Conservation (phyloP, 2,113 vertebrate genomes). For the Heptranchias perlo region DNA sequence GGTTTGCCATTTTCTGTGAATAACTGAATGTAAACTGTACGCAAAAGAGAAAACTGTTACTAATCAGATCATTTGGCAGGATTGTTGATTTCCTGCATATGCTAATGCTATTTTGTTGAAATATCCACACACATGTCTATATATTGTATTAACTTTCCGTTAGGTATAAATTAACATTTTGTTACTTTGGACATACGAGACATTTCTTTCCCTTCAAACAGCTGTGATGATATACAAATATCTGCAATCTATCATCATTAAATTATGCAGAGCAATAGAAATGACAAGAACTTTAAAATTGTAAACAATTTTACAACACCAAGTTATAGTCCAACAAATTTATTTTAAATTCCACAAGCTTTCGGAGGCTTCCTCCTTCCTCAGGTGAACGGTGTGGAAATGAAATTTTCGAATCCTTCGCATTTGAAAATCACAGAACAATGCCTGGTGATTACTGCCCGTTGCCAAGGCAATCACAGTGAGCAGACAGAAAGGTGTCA, state of each 20-base stretch:
- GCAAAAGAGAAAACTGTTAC: neutral
- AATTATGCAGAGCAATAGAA: neutral
- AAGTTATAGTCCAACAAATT: too few relatives aligned
- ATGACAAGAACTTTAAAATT: neutral
- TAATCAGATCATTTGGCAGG: neutral
- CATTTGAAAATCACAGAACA: too few relatives aligned
- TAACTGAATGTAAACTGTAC: neutral
- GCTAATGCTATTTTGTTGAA: neutral
- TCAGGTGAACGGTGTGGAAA: too few relatives aligned
- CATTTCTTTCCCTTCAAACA: neutral
- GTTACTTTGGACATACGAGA: neutral
- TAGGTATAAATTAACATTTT: neutral
- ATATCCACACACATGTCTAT: neutral
- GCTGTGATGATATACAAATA: neutral
- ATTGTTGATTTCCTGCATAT: neutral
- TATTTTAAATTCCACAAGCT: too few relatives aligned
- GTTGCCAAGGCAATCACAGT: too few relatives aligned
- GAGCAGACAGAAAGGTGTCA: too few relatives aligned
- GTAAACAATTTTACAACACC: too few relatives aligned
- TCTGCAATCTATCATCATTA: neutral
- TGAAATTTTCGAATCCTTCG: too few relatives aligned
- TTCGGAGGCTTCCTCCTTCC: too few relatives aligned
- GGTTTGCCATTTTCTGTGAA: neutral
- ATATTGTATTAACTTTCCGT: neutral
- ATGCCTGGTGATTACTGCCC: too few relatives aligned